Evolutionary conservation across 2,797 vertebrate genomes (phyloP).

Genomic region (Muscicapa striata): DNA sequence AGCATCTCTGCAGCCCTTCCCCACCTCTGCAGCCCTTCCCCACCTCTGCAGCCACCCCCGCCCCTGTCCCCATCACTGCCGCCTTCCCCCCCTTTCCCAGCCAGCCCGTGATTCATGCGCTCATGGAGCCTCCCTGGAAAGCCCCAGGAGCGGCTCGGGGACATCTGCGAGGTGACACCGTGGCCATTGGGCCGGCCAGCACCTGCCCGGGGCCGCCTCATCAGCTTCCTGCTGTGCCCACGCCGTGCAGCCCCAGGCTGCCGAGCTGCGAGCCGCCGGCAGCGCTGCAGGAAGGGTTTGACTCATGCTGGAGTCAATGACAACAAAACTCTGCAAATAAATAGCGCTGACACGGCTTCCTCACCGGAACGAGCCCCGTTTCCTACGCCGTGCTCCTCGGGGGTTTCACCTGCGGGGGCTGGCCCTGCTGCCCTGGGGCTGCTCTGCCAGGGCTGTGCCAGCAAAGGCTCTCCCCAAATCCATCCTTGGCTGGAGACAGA

Average conservation of each 20-base stretch:
- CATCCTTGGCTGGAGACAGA: accelerated
- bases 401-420: neutral
- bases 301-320: neutral
- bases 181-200: neutral
- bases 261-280: neutral
- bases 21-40: neutral
- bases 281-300: constrained; percentile 49
- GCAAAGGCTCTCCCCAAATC: neutral
- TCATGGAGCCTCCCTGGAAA: constrained; percentile 13
- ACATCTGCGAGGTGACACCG: neutral
- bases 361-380: neutral
- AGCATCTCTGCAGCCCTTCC: too few relatives aligned
- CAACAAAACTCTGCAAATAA: constrained; percentile 34
- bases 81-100: neutral
- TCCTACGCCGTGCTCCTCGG: neutral
- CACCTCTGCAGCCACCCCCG: too few relatives aligned
- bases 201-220: constrained; percentile 7
- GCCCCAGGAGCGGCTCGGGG: neutral
- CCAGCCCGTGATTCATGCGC: constrained; percentile 23
- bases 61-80: neutral
- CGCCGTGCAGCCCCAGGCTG: neutral
- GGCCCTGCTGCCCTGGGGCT: neutral
- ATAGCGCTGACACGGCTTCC: neutral
- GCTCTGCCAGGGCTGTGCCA: neutral
- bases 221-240: constrained; percentile 28